These are phyloP conservation scores for Gallirallus australis DNA, from an alignment of 2,797 vertebrate genomes.

Conservation along the genomic window DNA sequence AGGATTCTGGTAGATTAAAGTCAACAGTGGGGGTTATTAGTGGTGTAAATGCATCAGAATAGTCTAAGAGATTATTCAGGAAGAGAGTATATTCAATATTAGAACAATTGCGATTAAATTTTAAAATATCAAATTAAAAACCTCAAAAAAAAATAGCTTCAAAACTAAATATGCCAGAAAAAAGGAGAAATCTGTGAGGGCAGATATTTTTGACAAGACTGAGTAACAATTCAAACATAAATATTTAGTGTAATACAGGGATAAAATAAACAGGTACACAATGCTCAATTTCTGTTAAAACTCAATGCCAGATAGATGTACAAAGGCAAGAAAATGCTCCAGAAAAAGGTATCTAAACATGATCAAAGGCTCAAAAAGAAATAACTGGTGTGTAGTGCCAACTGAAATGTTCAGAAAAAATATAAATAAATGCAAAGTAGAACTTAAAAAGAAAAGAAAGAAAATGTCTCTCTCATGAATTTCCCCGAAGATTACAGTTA, in stretches of 20 bases:
- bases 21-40: neutral
- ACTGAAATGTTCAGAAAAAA: neutral
- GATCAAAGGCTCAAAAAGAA: neutral
- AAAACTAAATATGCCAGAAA: neutral
- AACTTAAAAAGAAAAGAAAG: neutral
- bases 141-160: neutral
- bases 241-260: neutral
- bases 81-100: neutral
- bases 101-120: neutral
- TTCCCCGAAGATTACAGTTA: neutral
- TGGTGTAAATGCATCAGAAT: neutral
- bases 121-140: neutral
- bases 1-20: neutral
- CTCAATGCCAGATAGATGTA: neutral
- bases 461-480: neutral
- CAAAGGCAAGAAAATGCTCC: neutral
- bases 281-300: neutral
- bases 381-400: neutral
- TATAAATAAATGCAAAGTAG: neutral
- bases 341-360: neutral
- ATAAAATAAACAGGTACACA: neutral
- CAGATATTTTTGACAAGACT: neutral
- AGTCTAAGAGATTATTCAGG: neutral
- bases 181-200: neutral
- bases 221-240: neutral